These are phyloP conservation scores for Chionodraco myersi DNA, from an alignment of 2,113 vertebrate genomes.

Conservation along the genomic window DNA sequence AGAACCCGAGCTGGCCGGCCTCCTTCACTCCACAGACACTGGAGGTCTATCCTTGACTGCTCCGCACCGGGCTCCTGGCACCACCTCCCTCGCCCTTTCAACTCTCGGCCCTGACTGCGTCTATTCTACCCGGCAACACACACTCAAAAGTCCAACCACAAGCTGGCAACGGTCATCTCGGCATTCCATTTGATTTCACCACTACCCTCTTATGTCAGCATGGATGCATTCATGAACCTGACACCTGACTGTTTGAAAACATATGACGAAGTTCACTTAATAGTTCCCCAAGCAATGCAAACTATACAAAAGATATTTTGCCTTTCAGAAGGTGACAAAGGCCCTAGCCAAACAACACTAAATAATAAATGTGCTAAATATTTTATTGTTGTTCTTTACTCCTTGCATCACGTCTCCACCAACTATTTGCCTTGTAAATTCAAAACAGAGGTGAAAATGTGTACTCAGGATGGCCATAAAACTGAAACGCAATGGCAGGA, in stretches of 20 bases:
- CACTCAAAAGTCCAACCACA: slow-evolving; percentile 62
- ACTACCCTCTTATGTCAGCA: slow-evolving; percentile 40
- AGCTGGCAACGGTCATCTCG: slow-evolving; percentile 53
- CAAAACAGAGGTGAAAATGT: slow-evolving; percentile 63
- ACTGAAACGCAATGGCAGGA: slow-evolving; percentile 63
- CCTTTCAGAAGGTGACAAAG: slow-evolving; percentile 1
- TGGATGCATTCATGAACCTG: slow-evolving; percentile 22
- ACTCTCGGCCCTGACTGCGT: slow-evolving; percentile 60
- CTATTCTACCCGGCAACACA: slow-evolving; percentile 53
- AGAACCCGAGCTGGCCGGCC: slow-evolving; percentile 70
- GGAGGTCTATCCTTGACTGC: slow-evolving; percentile 79
- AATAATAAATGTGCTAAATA: slow-evolving; percentile 54
- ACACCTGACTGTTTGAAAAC: slow-evolving; percentile 62
- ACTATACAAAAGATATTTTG: slow-evolving; percentile 20
- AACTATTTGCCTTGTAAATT: slow-evolving; percentile 45
- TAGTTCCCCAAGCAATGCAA: background rate
- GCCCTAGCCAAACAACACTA: slow-evolving; percentile 8
- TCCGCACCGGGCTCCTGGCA: slow-evolving; percentile 50
- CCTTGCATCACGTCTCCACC: slow-evolving; percentile 43
- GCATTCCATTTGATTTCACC: slow-evolving; percentile 43
- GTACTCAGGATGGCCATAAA: slow-evolving; percentile 67
- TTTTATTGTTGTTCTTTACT: slow-evolving; percentile 35
- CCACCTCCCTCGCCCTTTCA: slow-evolving; percentile 70
- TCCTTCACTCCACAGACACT: slow-evolving; percentile 77
- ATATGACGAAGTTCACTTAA: background rate